phyloP scores from a whole-genome alignment of 2,113 vertebrate genomes.

The Limanda limanda region DNA sequence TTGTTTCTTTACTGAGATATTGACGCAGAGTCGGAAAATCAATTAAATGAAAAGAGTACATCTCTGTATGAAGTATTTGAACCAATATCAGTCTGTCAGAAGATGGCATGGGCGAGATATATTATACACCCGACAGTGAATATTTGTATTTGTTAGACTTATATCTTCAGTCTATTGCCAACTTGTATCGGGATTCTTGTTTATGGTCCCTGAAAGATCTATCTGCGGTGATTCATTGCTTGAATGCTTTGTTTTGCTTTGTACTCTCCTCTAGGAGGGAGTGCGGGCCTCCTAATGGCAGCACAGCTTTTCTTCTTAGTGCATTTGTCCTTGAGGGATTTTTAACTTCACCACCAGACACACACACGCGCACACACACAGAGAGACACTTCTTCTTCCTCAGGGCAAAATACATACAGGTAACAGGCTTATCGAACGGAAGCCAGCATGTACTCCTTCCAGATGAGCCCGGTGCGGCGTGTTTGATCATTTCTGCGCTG shows the following conservation, averaged over 20 bases:
- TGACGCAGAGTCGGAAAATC: constrained; percentile 52
- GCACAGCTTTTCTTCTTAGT: constrained; percentile 61
- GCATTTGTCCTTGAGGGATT: constrained; percentile 77
- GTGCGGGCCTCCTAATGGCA: constrained; percentile 63
- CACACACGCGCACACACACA: constrained; percentile 30
- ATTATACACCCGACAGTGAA: constrained; percentile 64
- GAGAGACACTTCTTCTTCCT: constrained; percentile 62
- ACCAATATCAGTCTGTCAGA: constrained; percentile 54
- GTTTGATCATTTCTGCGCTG: constrained; percentile 59
- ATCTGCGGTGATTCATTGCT: constrained; percentile 73
- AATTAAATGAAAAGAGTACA: constrained; percentile 62
- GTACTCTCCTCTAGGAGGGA: constrained; percentile 52
- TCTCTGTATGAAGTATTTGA: constrained; percentile 53
- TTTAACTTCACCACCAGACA: constrained; percentile 65
- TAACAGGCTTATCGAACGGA: constrained; percentile 68
- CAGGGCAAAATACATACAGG: constrained; percentile 63
- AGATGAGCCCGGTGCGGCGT: constrained; percentile 60
- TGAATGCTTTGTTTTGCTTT: constrained; percentile 73
- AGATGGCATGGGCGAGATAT: constrained; percentile 50
- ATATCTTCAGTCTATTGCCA: constrained; percentile 66
- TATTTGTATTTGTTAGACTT: constrained; percentile 74
- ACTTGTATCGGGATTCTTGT: constrained; percentile 66
- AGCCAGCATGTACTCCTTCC: constrained; percentile 53
- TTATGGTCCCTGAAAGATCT: constrained; percentile 71
- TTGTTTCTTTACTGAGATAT: constrained; percentile 53